These are phyloP conservation scores for Spatulosminthurus flaviceps DNA, from an alignment of 2,888 invertebrate species.

Conservation along the genomic window DNA sequence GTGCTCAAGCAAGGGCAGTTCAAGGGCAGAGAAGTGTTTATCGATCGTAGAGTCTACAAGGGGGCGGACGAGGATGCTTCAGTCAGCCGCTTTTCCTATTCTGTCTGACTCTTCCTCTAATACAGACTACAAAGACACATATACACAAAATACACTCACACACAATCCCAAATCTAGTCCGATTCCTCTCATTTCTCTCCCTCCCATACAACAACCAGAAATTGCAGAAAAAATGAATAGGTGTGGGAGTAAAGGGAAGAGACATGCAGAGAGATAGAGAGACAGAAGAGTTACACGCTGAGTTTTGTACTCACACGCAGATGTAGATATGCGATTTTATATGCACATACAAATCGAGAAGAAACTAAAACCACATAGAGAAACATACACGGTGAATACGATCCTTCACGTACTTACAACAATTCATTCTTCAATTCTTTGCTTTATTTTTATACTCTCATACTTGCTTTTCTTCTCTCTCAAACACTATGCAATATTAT, in stretches of 20 bases:
- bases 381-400: no score
- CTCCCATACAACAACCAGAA: conserved; percentile 10
- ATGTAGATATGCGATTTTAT: not conserved
- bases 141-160: not conserved
- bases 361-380: no score
- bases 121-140: conserved; percentile 1
- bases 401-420: no score
- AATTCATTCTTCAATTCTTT: no score
- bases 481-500: no score
- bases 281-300: not conserved
- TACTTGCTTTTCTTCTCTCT: no score
- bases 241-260: conserved; percentile 32
- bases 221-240: conserved; percentile 33
- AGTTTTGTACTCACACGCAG: not conserved
- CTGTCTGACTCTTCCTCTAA: conserved; percentile 21
- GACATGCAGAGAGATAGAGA: not conserved
- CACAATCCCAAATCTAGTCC: conserved; percentile 4
- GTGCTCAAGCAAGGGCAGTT: conserved; percentile 59
- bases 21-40: conserved; percentile 57
- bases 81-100: conserved; percentile 19
- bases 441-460: no score
- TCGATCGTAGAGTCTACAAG: conserved; percentile 34
- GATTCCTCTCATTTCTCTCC: conserved; percentile 13
- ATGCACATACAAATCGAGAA: not conserved
- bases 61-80: conserved; percentile 34